Evolutionary conservation across 2,888 invertebrate genomes (phyloP), one percentile per base, ranked within the genome.

Genomic region (Papilio gigon): DNA sequence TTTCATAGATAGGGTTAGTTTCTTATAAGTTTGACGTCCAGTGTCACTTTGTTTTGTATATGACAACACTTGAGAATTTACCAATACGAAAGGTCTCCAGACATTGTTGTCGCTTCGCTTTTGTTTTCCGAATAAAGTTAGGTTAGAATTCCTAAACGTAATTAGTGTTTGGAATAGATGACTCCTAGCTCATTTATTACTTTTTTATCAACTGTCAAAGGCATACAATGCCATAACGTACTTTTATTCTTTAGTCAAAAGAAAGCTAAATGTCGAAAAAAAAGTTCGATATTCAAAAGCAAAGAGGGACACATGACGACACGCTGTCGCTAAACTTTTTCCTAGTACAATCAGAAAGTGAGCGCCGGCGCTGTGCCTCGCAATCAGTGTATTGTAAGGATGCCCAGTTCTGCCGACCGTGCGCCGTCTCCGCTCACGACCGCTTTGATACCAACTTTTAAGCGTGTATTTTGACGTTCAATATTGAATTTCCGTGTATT

Each of bases 351-450:
- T 78, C 77, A 73, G 75, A 84, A 88, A 90, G 88, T 90, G 89
- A 80, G 76, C 76, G 70, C 72, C 59, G 73, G 84, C 87, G 89
- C 88, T 89, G 90, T 89, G 85, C 83, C 79, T 80, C 78, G 84
- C 90, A 89, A 90, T 90, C 90, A 88, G 81, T 83, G 83, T 88
- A 86, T 89, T 90, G 89, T 90, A 89, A 89, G 90, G 90, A 88
- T 90, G 88, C 90, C 82, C 78, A 83, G 81, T 85, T 87, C 85
- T 89, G 90, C 89, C 78, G 78, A 87, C 90, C 80, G 82, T 89
- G 89, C 83, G 79, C 84, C 89, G 88, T 89, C 88, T 87, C 83
- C 85, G 86, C 40, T 47, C 20, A 47, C 47, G 87, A 88, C 79
- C 84, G 88, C 89, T 90, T 90, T 90, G 89, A 89, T 87, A 85